Base-by-base conservation (phyloP, 2,113 vertebrate species). In the Pluvialis apricaria region DNA sequence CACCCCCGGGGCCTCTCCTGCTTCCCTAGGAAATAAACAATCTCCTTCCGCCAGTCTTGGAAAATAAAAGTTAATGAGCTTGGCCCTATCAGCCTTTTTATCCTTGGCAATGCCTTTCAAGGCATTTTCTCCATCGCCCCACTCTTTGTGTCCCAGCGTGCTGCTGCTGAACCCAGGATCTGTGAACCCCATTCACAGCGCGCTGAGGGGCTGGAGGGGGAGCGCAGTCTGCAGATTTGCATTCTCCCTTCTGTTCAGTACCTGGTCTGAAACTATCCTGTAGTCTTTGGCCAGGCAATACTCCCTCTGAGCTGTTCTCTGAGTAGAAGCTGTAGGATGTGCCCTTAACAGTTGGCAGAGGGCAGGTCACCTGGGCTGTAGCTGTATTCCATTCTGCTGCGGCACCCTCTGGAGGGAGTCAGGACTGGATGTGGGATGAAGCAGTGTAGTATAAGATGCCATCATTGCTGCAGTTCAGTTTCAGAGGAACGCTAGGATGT, bases 381-480 rank as follows among this genome's bases (percentile, higher is more conserved):
- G 14, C 28, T 18, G 1, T 8, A 1, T 28, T 26, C 31, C 54
- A 24, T 14, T 40, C 51, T 66, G 51, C 66, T 18, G 29, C 13
- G 51, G 25, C 18, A 32, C 20, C n/a, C 80, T 51, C n/a, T 3
- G 45, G 36, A 55, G 58, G 2, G 45, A 15, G 4, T 25, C 47
- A 15, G 81, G 55, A 34, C 25, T 4, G 19, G 15, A 0, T 0
- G 36, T 42, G 70, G 45, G 51, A 25, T 24, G 61, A 10, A 32
- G 62, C 68, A 36, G 40, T 0, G 13, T 7, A n/a, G 42, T 26
- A 8, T 13, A 13, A 45, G 57, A 8, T 13, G 26, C 49, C 34
- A 7, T 11, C 21, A 3, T 9, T 6, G 40, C 83, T 52, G 47
- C 32, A 10, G 0, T 52, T 29, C 19, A 1, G 2, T 26, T 20